Conservation (phyloP, 1,140 invertebrate genomes). For the Diprion similis region DNA sequence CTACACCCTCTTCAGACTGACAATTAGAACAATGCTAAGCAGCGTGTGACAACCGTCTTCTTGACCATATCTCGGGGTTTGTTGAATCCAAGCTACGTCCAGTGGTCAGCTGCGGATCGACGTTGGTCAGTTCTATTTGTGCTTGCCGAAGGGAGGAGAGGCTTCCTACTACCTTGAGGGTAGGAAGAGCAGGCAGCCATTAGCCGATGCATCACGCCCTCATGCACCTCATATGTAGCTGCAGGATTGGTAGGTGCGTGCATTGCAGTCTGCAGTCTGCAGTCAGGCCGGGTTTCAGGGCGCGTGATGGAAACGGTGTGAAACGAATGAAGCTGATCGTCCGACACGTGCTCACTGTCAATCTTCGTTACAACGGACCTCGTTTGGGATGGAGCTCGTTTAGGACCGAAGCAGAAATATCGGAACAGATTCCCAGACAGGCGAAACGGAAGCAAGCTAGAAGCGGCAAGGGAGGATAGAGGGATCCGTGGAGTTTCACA, state of each 20-base stretch:
- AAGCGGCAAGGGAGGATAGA: slow-evolving; percentile 19
- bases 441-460: slow-evolving; percentile 21
- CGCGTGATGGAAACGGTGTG: background rate
- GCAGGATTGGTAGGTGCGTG: no score
- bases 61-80: background rate
- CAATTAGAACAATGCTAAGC: slow-evolving; percentile 7
- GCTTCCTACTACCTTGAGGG: no score
- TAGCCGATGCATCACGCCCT: no score
- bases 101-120: no score
- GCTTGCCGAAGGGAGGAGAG: no score
- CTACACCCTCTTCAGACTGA: background rate
- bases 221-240: no score
- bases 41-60: background rate
- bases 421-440: background rate
- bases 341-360: slow-evolving; percentile 43
- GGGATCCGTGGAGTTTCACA: background rate
- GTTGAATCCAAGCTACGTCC: no score
- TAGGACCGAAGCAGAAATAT: background rate
- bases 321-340: slow-evolving; percentile 11
- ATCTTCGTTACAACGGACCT: slow-evolving; percentile 39
- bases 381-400: background rate
- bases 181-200: no score
- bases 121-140: no score
- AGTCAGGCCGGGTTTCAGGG: background rate
- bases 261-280: no score